phyloP scores from a whole-genome alignment of 2,797 vertebrate species.

The Telmatherina bonti region DNA sequence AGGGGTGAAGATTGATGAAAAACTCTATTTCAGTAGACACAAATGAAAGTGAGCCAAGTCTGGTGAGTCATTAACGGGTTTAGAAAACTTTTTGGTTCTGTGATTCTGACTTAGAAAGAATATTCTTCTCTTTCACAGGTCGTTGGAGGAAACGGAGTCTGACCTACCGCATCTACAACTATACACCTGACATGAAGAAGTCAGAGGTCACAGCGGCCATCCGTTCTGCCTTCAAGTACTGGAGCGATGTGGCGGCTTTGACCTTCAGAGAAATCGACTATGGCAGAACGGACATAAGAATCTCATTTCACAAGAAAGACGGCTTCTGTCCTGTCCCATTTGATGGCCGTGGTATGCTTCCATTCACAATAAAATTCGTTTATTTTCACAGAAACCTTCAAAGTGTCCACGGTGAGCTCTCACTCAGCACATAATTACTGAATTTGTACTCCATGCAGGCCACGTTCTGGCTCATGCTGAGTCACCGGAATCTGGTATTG shows the following conservation, averaged over 20 bases:
- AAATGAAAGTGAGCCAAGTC: too few species aligned
- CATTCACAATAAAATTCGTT: background rate
- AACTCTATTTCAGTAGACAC: too few species aligned
- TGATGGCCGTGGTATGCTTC: constrained; percentile 86
- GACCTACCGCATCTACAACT: constrained; percentile 88
- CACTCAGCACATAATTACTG: background rate
- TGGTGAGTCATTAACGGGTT: background rate
- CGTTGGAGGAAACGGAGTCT: constrained; percentile 87
- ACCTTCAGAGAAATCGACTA: constrained; percentile 85
- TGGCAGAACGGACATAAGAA: constrained; percentile 86
- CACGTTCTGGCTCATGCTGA: constrained; percentile 89
- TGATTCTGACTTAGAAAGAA: background rate
- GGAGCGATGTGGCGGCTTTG: constrained; percentile 85
- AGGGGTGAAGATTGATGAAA: too few species aligned
- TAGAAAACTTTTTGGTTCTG: background rate
- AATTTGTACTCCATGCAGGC: constrained; percentile 70
- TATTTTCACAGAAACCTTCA: background rate
- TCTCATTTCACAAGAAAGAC: constrained; percentile 86
- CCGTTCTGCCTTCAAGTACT: constrained; percentile 87
- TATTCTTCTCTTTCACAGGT: constrained; percentile 68
- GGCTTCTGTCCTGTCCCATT: constrained; percentile 82
- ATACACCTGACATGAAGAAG: constrained; percentile 84
- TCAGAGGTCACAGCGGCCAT: constrained; percentile 77
- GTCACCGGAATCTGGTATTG: constrained; percentile 86
- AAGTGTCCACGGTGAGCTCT: background rate